Base-by-base conservation (phyloP, 30 jellyfish, hydroid and myxozoan genomes). In the Morbakka virulenta region DNA sequence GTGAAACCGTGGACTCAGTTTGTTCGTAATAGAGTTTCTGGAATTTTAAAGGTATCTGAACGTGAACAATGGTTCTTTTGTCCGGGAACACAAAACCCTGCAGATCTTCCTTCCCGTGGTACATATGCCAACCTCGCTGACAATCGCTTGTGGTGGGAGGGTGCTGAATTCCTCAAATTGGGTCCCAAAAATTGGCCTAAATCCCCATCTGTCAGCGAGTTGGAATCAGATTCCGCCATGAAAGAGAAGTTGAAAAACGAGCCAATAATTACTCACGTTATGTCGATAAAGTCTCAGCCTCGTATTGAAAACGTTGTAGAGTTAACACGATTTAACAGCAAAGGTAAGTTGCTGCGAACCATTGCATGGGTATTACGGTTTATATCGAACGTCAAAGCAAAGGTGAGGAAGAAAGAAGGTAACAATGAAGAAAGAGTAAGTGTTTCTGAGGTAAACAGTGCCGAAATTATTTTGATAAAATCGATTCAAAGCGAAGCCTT, bases 31-130 rank as follows among this genome's bases (percentile, higher is more conserved):
- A 64, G 88, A 67, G 80, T 77, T 33, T n/a, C 67, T 2, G 71
- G 63, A 30, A 61, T 77, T 34, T 57, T 34, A 51, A 77, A 32
- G 24, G 17, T 74, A 6, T 24, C 86, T 17, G 76, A 57, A 23
- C 75, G 88, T 24, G 50, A 77, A 32, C 83, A 70, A 4, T 70
- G 77, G 83, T 31, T n/a, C 13, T 70, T 17, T 49, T 48, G 83
- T 28, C 83, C 83, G 22, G 83, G 81, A 31, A 64, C 31, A 50
- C 62, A 11, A 30, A 72, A 72, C 49, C 76, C 84, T 11, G 72
- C 84, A 28, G 76, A 75, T 36, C 3, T 75, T 29, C 87, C 87
- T 25, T 75, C 87, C 2, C 57, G 62, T 23, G 87, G 87, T 26
- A 52, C 24, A 28, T 62, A 33, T 33, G 67, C 67, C 32, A 51